phyloP scores from a whole-genome alignment of 1,140 invertebrate genomes.

The Diorhabda carinulata region DNA sequence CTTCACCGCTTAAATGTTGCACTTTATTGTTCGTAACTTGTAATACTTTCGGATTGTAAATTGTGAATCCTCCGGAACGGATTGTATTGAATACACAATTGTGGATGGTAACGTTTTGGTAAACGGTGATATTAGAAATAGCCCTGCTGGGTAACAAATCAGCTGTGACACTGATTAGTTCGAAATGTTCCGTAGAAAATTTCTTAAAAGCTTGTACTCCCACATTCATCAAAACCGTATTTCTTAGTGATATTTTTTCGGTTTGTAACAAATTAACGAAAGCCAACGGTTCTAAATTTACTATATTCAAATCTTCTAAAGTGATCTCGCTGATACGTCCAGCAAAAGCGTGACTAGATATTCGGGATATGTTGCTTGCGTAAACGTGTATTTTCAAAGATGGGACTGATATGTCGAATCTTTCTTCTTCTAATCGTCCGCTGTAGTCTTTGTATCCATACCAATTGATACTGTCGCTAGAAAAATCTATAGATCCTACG shows the following conservation, averaged over 20 bases:
- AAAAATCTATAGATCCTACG: constrained; percentile 34
- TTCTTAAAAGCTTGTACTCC: constrained; percentile 75
- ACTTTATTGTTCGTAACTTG: constrained; percentile 53
- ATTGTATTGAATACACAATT: constrained; percentile 57
- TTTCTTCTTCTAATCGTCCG: constrained; percentile 28
- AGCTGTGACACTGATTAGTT: constrained; percentile 54
- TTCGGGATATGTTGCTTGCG: constrained; percentile 28
- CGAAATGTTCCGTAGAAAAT: constrained; percentile 63
- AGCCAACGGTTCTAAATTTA: constrained; percentile 63
- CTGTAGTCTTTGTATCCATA: constrained; percentile 32
- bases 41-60: constrained; percentile 51
- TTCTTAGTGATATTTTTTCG: constrained; percentile 52
- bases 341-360: constrained; percentile 54
- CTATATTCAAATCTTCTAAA: constrained; percentile 59
- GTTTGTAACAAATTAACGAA: constrained; percentile 63
- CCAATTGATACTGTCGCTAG: constrained; percentile 40
- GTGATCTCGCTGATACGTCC: constrained; percentile 65
- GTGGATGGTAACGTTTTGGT: constrained; percentile 60
- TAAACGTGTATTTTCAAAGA: constrained; percentile 37
- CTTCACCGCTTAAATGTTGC: constrained; percentile 58
- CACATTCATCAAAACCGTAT: constrained; percentile 57
- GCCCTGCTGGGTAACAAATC: constrained; percentile 61
- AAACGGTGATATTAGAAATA: constrained; percentile 68
- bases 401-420: constrained; percentile 33
- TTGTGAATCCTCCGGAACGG: constrained; percentile 55